Base-by-base conservation (phyloP, 1,140 invertebrate genomes). In the Agrilus planipennis region DNA sequence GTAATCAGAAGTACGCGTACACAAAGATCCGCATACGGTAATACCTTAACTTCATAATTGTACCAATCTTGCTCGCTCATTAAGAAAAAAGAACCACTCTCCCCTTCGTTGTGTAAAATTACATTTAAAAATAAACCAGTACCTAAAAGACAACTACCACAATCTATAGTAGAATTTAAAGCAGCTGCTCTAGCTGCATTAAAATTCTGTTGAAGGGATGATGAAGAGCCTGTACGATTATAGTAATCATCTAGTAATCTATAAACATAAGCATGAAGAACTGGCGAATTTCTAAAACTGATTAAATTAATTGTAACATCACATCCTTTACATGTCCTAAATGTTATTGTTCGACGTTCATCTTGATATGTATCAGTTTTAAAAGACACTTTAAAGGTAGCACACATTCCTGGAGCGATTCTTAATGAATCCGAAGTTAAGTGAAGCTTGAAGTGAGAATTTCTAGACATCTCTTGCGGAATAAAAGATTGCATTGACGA, bases 141-240 rank as follows among this genome's bases (percentile, higher is more conserved):
- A 15, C 53, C 49, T 2, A 46, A 27, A 19, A 57, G 44, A 39
- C 49, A 52, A 30, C 36, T 31, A 11, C 55, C 55, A 42, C 47
- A 53, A 19, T 57, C 53, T 9, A 57, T 50, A 2, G 51, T 37
- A 4, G 49, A 35, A 32, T 57, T 57, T 1, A 53, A 25, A 15
- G 51, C 52, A 12, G 40, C 15, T 11, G 38, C 31, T 34, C 53
- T 30, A 3, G 34, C 32, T 14, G 40, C 16, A 12, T 37, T 34
- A 48, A 39, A 50, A 19, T 30, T 10, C n/a, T 27, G 6, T 4
- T 15, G 28, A 22, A 38, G 38, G 7, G 35, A 36, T 30, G 29
- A 14, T 3, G 14, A 14, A 3, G 10, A 15, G 2, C 39, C 30
- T 4, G 29, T 16, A 21, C 28, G 14, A 10, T 23, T 31, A 11